Percentiles rank a stretch among this genome's conserved stretches.
phyloP scores from a whole-genome alignment of 1,140 invertebrate genomes.

The Cheumatopsyche charites region DNA sequence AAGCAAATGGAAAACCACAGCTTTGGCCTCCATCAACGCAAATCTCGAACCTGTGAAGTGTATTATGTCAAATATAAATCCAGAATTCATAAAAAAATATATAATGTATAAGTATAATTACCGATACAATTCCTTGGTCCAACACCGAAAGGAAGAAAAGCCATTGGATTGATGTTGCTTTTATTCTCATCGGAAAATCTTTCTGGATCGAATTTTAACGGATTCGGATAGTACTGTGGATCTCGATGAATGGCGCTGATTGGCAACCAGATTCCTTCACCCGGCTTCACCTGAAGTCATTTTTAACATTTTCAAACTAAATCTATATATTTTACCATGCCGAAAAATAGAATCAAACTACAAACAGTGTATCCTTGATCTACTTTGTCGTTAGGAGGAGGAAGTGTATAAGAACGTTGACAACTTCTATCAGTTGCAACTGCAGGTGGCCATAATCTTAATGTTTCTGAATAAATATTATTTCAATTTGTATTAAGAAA shows the following conservation, averaged over 20 bases:
- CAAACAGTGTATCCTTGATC: conserved; percentile 3
- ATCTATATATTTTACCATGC: not conserved
- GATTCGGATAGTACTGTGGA: conserved; percentile 62
- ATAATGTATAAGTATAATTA: conserved; percentile 35
- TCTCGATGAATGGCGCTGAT: conserved; percentile 53
- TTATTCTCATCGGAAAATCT: conserved; percentile 52
- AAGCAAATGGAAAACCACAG: conserved; percentile 49
- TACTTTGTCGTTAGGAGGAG: conserved; percentile 45
- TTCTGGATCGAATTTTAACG: conserved; percentile 59
- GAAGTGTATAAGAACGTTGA: conserved; percentile 51
- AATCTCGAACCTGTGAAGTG: conserved; percentile 61
- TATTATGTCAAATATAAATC: conserved; percentile 47
- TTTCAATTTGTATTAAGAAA: conserved; percentile 50
- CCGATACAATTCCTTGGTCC: conserved; percentile 60
- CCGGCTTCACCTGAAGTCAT: conserved; percentile 41
- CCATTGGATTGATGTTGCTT: conserved; percentile 43
- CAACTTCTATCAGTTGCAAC: conserved; percentile 60
- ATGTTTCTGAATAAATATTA: conserved; percentile 56
- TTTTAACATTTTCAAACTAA: not conserved
- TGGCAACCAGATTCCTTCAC: conserved; percentile 48
- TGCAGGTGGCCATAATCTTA: conserved; percentile 64
- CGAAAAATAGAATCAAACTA: not conserved
- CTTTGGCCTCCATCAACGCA: conserved; percentile 52
- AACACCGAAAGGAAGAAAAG: conserved; percentile 52
- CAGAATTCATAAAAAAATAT: not conserved